Evolutionary conservation across 2,888 invertebrate genomes (phyloP).

Genomic region (Gerosis bhagava): DNA sequence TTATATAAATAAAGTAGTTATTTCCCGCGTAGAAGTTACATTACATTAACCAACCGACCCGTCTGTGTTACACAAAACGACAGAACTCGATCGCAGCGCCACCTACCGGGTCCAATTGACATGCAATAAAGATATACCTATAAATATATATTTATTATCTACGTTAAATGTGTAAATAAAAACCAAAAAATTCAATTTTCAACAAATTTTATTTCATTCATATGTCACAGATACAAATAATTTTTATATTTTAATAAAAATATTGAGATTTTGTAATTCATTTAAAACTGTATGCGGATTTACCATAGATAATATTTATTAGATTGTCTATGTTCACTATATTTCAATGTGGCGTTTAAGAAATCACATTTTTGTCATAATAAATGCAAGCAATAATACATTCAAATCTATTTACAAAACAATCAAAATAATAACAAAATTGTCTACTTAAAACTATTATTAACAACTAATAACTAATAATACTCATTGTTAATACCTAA

Average conservation of each 20-base stretch:
- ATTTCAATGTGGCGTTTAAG: constrained; percentile 19
- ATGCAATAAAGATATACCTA: no score
- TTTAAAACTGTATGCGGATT: no score
- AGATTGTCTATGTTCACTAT: background rate
- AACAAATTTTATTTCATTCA: constrained; percentile 23
- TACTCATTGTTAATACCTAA: constrained; percentile 61
- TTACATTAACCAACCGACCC: no score
- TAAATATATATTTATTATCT: no score
- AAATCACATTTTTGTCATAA: constrained; percentile 39
- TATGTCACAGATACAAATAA: constrained; percentile 26
- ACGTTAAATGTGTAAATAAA: no score
- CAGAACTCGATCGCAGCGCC: no score
- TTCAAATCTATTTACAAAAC: constrained; percentile 36
- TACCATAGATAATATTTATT: constrained; percentile 9
- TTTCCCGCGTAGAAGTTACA: no score
- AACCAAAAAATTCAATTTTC: background rate
- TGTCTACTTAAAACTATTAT: constrained; percentile 66
- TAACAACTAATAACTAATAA: constrained; percentile 58
- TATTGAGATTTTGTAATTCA: constrained; percentile 24
- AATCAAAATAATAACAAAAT: constrained; percentile 41
- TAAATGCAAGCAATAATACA: constrained; percentile 41
- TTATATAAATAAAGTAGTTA: no score
- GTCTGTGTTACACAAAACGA: no score
- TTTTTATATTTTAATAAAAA: constrained; percentile 21
- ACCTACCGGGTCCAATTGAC: no score